Evolutionary conservation across 2,888 invertebrate species (phyloP), one percentile per base, ranked within the genome.

Genomic region (Fissipunctia ypsillon): DNA sequence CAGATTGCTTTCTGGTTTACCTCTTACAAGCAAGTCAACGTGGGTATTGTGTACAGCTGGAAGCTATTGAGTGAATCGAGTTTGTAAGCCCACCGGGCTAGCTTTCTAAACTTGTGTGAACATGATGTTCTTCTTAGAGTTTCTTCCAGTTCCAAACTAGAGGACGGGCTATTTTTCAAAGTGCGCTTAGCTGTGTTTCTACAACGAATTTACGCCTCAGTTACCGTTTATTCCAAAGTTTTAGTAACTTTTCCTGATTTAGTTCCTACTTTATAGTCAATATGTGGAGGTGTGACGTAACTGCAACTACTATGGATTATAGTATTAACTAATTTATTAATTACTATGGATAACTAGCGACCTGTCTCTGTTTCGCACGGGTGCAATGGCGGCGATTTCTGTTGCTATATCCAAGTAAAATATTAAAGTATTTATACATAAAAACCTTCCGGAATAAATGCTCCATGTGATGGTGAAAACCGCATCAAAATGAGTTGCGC

Each of bases 51-150:
- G 5, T 69, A 25, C 31, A 69, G 31, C n/a, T 31, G n/a, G 6
- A 31, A 64, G 0, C 3, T n/a, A n/a, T 64, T 31, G 31, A 16
- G 16, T 31, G 31, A 64, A 57, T 31, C 22, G n/a, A 66, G 61
- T 78, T 78, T 70, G 70, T 71, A 71, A 70, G 25, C 79, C 41
- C 79, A 19, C 74, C 25, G 59, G 52, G 41, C 28, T 73, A 25
- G 31, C 25, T 73, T 41, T 59, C 25, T 7, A 60, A 74, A 80
- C 52, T 80, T 80, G 12, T 41, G 45, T 38, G 25, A 22, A 57
- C 72, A 43, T 48, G 9, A 25, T 19, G 56, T 69, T 48, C 22
- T 35, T 70, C 6, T 19, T 25, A 7, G 25, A 75, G 31, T 59
- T 59, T 59, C n/a, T 31, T 38, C 2, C 31, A 31, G 14, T 19